These are phyloP conservation scores for Sclerodermus sp. DNA, from an alignment of 2,888 invertebrate genomes.

Conservation along the genomic window DNA sequence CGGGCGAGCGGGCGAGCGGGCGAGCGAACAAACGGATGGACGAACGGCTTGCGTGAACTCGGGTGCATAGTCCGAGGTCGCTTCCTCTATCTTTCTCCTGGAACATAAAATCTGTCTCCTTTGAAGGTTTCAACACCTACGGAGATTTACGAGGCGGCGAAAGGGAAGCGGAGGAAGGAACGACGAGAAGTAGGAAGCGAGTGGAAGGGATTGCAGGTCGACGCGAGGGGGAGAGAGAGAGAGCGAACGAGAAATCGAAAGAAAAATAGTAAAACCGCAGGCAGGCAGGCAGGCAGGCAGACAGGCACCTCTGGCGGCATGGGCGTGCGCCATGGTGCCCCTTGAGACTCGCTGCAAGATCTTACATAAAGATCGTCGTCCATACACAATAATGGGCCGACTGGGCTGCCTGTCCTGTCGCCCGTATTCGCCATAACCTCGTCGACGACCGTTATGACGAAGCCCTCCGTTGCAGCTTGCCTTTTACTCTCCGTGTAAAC, in stretches of 20 bases:
- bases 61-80: too few species aligned
- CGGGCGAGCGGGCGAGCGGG: too few species aligned
- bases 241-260: slow-evolving; percentile 15
- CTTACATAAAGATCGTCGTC: slow-evolving; percentile 51
- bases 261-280: slow-evolving; percentile 45
- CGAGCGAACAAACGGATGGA: too few species aligned
- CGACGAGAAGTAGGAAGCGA: slow-evolving; percentile 13
- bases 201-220: slow-evolving; percentile 8
- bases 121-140: slow-evolving; percentile 40
- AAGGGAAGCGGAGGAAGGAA: slow-evolving; percentile 9
- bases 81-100: slow-evolving; percentile 4
- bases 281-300: too few species aligned
- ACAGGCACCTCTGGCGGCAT: slow-evolving; percentile 49
- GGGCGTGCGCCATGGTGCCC: slow-evolving; percentile 50
- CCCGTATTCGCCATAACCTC: slow-evolving; percentile 42
- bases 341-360: slow-evolving; percentile 46
- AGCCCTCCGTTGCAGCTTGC: slow-evolving; percentile 36
- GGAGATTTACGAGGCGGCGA: slow-evolving; percentile 44
- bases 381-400: slow-evolving; percentile 42
- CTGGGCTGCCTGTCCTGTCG: slow-evolving; percentile 36
- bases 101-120: slow-evolving; percentile 14
- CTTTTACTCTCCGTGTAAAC: slow-evolving; percentile 20
- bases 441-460: slow-evolving; percentile 51
- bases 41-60: too few species aligned
- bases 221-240: slow-evolving; percentile 4